These are phyloP conservation scores for Triplophysa tibetana DNA, from an alignment of 2,113 vertebrate genomes.

Conservation along the genomic window DNA sequence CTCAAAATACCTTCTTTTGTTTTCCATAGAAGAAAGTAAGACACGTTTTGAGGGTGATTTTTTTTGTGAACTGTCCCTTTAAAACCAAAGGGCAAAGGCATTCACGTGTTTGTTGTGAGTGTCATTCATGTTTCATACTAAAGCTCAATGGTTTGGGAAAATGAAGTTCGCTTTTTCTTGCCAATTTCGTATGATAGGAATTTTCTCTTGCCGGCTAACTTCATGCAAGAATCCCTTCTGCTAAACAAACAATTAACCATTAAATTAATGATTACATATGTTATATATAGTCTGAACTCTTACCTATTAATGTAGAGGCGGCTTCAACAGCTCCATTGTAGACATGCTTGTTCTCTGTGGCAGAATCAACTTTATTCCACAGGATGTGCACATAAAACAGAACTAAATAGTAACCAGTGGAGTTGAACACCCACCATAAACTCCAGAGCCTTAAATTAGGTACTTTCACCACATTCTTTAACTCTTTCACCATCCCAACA, in stretches of 20 bases:
- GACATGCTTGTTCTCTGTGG: conserved; percentile 58
- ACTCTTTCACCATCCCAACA: conserved; percentile 79
- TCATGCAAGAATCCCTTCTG: too few species aligned
- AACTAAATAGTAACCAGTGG: conserved; percentile 90
- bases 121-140: background rate
- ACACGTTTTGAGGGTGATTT: too few species aligned
- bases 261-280: too few species aligned
- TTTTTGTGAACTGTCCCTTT: too few species aligned
- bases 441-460: conserved; percentile 90
- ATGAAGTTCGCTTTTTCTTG: conserved; percentile 5
- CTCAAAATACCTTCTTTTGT: too few species aligned
- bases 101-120: background rate
- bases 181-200: background rate
- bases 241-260: too few species aligned
- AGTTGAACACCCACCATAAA: conserved; percentile 95
- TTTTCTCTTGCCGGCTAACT: background rate
- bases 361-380: conserved; percentile 77
- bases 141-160: background rate
- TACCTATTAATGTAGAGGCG: conserved; percentile 87
- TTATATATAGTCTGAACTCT: conserved; percentile 10
- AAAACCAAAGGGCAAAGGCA: too few species aligned
- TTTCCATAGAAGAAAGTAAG: too few species aligned
- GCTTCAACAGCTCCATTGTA: conserved; percentile 95
- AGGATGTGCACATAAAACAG: conserved; percentile 91
- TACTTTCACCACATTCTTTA: conserved; percentile 59